These are phyloP conservation scores for Chiloscyllium plagiosum DNA, from an alignment of 2,113 vertebrate genomes.

Conservation along the genomic window DNA sequence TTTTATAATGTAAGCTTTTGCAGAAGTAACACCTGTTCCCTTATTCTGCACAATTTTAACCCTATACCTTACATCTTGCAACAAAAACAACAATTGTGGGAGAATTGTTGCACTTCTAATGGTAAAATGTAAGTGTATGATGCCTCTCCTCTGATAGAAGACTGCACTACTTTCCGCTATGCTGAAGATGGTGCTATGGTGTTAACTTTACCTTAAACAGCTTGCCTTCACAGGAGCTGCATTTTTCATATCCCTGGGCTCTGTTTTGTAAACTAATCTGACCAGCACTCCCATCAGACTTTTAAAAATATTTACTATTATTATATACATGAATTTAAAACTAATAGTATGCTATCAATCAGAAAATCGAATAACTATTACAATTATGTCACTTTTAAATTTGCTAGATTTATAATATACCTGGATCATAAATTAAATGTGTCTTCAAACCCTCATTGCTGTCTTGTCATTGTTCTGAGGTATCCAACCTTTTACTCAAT, in stretches of 20 bases:
- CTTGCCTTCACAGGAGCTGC: background rate
- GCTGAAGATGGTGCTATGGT: constrained; percentile 24
- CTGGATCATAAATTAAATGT: background rate
- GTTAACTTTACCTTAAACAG: constrained; percentile 12
- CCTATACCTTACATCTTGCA: background rate
- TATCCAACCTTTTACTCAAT: background rate
- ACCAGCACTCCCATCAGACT: background rate
- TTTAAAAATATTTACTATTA: background rate
- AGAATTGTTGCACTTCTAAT: background rate
- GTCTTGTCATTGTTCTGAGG: background rate
- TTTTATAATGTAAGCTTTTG: no score
- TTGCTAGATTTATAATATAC: background rate
- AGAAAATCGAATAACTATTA: background rate
- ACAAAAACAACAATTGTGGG: background rate
- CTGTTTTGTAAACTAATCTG: background rate
- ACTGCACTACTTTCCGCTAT: background rate
- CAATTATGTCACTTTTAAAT: background rate
- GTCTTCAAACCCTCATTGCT: background rate
- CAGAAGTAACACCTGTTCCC: no score
- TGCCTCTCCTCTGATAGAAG: background rate
- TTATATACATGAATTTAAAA: background rate
- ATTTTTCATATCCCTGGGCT: background rate
- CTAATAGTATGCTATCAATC: background rate
- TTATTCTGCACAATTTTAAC: no score
- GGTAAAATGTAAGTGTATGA: no score